Percentiles rank a stretch among this genome's conserved stretches.
Conservation (phyloP, 1,140 invertebrate genomes). For the Leptopilina clavipes region DNA sequence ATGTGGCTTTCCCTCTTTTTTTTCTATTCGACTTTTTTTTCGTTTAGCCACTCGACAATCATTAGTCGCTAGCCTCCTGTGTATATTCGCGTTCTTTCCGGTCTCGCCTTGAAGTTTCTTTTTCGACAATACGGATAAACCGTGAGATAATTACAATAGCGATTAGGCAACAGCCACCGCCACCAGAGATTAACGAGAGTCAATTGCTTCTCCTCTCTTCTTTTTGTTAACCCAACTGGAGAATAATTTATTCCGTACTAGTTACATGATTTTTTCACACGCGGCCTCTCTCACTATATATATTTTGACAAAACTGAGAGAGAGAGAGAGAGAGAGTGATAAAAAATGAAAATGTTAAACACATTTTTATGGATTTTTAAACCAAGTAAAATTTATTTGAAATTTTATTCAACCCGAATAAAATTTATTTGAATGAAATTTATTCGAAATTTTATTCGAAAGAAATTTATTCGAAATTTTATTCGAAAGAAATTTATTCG, state of each 20-base stretch:
- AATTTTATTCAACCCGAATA: no score
- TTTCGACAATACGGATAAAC: constrained; percentile 25
- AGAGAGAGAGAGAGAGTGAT: no score
- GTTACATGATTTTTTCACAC: constrained; percentile 16
- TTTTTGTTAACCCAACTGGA: constrained; percentile 17
- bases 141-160: constrained; percentile 22
- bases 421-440: no score
- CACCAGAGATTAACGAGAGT: neutral
- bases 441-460: no score
- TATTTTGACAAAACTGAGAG: neutral
- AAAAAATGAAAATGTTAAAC: no score
- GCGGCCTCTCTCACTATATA: neutral
- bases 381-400: no score
- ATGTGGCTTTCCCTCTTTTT: neutral
- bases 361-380: no score
- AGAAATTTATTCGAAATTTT: no score
- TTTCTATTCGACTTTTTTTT: neutral
- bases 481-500: no score
- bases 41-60: neutral
- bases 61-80: neutral
- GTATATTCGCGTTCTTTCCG: neutral
- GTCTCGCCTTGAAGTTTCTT: constrained; percentile 27
- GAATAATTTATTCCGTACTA: constrained; percentile 1
- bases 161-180: constrained; percentile 10
- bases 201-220: constrained; percentile 2